Conservation (phyloP, 2,797 vertebrate species). For the Pempheris klunzingeri region DNA sequence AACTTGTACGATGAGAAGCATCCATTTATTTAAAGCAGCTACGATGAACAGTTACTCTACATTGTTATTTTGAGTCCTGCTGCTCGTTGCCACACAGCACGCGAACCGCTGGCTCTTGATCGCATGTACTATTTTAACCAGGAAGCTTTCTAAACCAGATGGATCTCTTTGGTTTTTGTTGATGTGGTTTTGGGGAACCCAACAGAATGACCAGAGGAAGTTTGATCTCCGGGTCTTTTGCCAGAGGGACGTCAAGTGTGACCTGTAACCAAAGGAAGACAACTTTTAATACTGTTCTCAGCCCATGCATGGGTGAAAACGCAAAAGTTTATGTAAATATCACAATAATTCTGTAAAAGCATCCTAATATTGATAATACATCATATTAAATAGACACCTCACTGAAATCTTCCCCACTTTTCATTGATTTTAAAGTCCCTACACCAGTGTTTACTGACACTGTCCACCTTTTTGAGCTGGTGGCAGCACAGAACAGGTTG, state of each 20-base stretch:
- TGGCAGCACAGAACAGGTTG: conserved; percentile 42
- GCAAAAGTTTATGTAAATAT: background rate
- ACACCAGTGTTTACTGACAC: conserved; percentile 15
- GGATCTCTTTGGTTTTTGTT: conserved; percentile 67
- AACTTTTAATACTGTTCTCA: background rate
- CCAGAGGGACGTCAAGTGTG: conserved; percentile 70
- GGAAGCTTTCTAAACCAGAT: conserved; percentile 69
- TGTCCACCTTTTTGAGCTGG: conserved; percentile 21
- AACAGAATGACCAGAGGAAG: conserved; percentile 81
- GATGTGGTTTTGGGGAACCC: conserved; percentile 58
- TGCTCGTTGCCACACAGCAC: background rate
- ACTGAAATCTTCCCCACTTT: background rate
- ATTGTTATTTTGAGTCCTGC: background rate
- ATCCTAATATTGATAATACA: background rate
- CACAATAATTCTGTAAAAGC: background rate
- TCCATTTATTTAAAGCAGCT: background rate
- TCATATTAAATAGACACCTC: background rate
- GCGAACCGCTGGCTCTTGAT: background rate
- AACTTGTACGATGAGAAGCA: background rate
- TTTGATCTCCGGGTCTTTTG: conserved; percentile 75
- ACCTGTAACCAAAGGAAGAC: conserved; percentile 71
- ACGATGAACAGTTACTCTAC: background rate
- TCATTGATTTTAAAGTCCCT: background rate
- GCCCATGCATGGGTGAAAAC: background rate
- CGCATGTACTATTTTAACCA: conserved; percentile 26